These are phyloP conservation scores for Channa striata DNA, from an alignment of 2,797 vertebrate genomes.

Conservation along the genomic window DNA sequence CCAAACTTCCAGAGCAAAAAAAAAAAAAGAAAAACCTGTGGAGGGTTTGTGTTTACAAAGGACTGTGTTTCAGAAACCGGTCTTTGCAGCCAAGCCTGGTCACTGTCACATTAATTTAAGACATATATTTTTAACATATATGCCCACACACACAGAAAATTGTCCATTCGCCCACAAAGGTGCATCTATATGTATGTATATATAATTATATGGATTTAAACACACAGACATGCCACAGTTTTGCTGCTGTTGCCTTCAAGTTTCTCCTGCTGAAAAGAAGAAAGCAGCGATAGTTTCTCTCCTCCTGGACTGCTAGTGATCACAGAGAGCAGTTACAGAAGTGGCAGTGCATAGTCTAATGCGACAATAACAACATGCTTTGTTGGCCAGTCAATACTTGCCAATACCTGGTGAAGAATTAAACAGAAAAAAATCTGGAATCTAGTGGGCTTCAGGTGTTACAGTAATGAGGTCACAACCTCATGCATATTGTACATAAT, in stretches of 20 bases:
- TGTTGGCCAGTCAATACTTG: constrained; percentile 49
- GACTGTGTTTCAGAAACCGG: constrained; percentile 65
- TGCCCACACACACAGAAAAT: constrained; percentile 61
- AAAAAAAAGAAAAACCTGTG: constrained; percentile 5
- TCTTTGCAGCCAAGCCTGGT: constrained; percentile 66
- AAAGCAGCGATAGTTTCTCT: constrained; percentile 6
- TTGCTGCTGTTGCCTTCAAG: constrained; percentile 24
- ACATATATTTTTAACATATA: no score
- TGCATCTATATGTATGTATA: constrained; percentile 42
- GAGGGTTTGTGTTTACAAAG: constrained; percentile 50
- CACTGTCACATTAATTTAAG: constrained; percentile 73
- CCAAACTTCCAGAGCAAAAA: constrained; percentile 40
- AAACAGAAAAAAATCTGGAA: constrained; percentile 30
- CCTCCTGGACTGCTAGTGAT: constrained; percentile 41
- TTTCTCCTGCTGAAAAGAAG: constrained; percentile 11
- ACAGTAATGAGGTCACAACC: constrained; percentile 72
- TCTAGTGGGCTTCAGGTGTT: constrained; percentile 41
- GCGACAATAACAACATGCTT: constrained; percentile 63
- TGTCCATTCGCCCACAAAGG: constrained; percentile 60
- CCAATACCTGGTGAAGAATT: constrained; percentile 47
- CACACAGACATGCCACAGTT: constrained; percentile 41
- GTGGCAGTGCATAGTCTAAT: constrained; percentile 64
- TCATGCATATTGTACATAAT: constrained; percentile 59
- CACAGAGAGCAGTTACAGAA: constrained; percentile 27
- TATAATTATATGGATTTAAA: no score